Conservation (phyloP, 2,888 invertebrate genomes). For the Apotomis betuletana region DNA sequence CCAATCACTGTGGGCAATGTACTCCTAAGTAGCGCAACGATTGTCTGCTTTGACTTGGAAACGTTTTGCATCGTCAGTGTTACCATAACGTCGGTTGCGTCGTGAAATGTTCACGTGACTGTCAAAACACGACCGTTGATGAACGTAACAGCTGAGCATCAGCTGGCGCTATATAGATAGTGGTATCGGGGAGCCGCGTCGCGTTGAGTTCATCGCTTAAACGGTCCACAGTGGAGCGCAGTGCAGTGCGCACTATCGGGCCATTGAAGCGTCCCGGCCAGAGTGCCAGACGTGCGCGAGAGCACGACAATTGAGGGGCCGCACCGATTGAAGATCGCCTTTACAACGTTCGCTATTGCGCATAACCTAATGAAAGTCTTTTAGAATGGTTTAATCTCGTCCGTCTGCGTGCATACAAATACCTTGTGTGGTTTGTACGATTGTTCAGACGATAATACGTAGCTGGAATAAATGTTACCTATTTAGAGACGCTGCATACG, state of each 20-base stretch:
- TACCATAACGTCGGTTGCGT: slow-evolving; percentile 33
- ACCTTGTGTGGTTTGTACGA: slow-evolving; percentile 22
- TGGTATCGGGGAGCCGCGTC: slow-evolving; percentile 47
- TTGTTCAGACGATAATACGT: slow-evolving; percentile 3
- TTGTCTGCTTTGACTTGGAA: slow-evolving; percentile 32
- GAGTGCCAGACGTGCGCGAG: slow-evolving; percentile 53
- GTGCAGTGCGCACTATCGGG: slow-evolving; percentile 51
- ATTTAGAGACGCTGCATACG: slow-evolving; percentile 9
- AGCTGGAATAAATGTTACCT: background rate
- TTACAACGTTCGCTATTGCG: slow-evolving; percentile 55
- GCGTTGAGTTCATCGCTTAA: slow-evolving; percentile 72
- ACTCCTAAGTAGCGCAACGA: slow-evolving; percentile 34
- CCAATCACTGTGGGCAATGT: slow-evolving; percentile 30
- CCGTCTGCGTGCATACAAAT: slow-evolving; percentile 15
- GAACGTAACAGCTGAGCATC: slow-evolving; percentile 73
- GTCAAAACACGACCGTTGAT: slow-evolving; percentile 62
- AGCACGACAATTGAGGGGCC: slow-evolving; percentile 68
- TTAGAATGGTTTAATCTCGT: slow-evolving; percentile 44
- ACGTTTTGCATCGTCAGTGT: slow-evolving; percentile 36
- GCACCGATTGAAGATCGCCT: slow-evolving; percentile 61
- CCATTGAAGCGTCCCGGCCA: slow-evolving; percentile 56
- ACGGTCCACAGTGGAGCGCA: slow-evolving; percentile 50
- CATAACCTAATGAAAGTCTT: slow-evolving; percentile 60
- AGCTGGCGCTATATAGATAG: slow-evolving; percentile 54
- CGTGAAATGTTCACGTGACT: slow-evolving; percentile 41